Evolutionary conservation across 2,113 vertebrate species (phyloP).

Genomic region (Corvus cornix): DNA sequence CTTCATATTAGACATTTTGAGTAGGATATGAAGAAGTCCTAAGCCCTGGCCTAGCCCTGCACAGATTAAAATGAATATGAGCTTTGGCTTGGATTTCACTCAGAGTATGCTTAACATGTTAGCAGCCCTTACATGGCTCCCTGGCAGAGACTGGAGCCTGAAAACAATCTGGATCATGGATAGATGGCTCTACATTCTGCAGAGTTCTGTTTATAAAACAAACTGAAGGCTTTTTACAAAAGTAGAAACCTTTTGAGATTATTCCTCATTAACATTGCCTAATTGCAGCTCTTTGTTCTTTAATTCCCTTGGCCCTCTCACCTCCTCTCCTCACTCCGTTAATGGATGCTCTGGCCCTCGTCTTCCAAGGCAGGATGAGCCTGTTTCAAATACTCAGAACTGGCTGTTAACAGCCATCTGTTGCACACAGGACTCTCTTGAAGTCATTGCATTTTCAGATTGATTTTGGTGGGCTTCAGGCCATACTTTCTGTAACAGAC

Average conservation of each 20-base stretch:
- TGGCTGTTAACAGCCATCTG: neutral
- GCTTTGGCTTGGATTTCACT: neutral
- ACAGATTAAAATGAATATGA: neutral
- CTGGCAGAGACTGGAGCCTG: neutral
- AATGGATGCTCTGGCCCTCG: neutral
- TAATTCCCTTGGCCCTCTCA: neutral
- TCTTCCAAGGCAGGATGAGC: neutral
- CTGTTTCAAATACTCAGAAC: neutral
- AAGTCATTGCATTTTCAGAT: neutral
- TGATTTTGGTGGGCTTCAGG: neutral
- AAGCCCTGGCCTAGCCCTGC: neutral
- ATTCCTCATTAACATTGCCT: slow-evolving; percentile 14
- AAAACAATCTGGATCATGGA: neutral
- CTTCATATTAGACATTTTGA: neutral
- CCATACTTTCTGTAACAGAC: neutral
- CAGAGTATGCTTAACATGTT: neutral
- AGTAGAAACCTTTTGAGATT: neutral
- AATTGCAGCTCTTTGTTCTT: slow-evolving; percentile 34
- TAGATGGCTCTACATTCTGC: neutral
- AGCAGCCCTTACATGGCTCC: neutral
- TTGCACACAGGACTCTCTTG: neutral
- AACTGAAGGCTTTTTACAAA: neutral
- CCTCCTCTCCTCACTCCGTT: neutral
- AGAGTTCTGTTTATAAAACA: neutral
- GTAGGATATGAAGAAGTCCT: neutral